Base-by-base conservation (phyloP, 1,140 invertebrate species). In the Drosophila persimilis region DNA sequence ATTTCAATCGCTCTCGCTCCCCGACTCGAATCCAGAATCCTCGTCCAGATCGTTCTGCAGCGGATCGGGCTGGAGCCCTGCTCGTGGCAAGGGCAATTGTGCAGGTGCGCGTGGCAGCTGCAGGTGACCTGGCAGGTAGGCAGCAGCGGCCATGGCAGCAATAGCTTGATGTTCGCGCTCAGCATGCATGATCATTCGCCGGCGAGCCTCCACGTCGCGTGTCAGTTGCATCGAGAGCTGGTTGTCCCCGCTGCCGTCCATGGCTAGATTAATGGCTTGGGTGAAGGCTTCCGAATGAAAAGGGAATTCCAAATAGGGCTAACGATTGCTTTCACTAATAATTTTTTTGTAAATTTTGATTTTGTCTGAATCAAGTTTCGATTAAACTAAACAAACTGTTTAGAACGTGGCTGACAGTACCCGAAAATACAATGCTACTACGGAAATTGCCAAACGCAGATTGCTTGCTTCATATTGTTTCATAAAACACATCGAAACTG, bases 391-490 rank as follows among this genome's bases (percentile, higher is more conserved):
- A 53, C 52, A 13, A 3, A 45, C 13, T 43, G 6, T 41, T 48
- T 29, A 29, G 11, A 44, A 31, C 26, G 43, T 48, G 31, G 24
- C 43, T 45, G 39, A 55, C 73, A 70, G 41, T 51, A 39, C 43
- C 50, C 41, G 51, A 73, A 69, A 64, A 57, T 53, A 64, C 48
- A 75, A 44, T 39, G 39, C 65, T 52, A 57, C 11, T 29, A 11
- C 66, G 59, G 74, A 78, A 81, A 78, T 71, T 26, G 64, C 46
- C 55, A 44, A 59, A 24, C 52, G 31, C 54, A 62, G 61, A 79
- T 83, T 83, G 80, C 17, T 60, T 71, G 71, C 75, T 71, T 84
- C 75, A 85, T 83, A 84, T 79, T 73, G 44, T 83, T 83, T 54
- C 79, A 66, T 79, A 74, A 77, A 66, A 47, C 61, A 61, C 57